A percentile compares a stretch with the other conserved stretches of the same genome.
phyloP scores from a whole-genome alignment of 2,113 vertebrate genomes.

The Oncorhynchus nerka region DNA sequence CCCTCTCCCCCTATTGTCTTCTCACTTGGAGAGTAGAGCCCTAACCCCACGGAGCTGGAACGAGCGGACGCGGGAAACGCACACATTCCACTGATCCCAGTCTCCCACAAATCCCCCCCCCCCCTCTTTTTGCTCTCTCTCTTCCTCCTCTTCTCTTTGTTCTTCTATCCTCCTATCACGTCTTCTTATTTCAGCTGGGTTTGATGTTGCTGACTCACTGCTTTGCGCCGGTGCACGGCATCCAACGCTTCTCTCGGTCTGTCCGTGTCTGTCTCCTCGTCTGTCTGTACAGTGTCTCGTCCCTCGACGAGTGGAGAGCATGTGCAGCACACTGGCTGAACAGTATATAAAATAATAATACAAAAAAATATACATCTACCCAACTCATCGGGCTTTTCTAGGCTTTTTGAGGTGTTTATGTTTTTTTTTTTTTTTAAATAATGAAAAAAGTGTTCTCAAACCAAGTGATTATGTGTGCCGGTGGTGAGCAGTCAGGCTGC shows the following conservation, averaged over 20 bases:
- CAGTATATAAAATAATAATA: too few species aligned
- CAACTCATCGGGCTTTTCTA: not conserved
- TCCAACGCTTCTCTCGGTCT: conserved; percentile 9
- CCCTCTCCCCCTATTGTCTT: not conserved
- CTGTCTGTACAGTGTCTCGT: not conserved
- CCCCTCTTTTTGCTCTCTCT: not conserved
- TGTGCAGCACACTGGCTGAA: not conserved
- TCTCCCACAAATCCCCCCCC: not conserved
- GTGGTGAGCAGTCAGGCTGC: not conserved
- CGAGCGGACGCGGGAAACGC: not conserved
- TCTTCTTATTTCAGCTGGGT: conserved; percentile 21
- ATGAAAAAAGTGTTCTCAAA: not conserved
- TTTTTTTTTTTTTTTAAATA: not conserved
- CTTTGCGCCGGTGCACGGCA: conserved; percentile 22
- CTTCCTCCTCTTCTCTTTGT: not conserved
- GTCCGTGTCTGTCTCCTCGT: not conserved
- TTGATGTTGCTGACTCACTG: conserved; percentile 13
- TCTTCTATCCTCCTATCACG: not conserved
- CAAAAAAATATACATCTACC: too few species aligned
- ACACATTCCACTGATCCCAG: not conserved
- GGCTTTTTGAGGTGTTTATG: not conserved
- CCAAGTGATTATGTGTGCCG: not conserved
- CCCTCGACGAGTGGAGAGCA: conserved; percentile 2
- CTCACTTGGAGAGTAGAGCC: not conserved
- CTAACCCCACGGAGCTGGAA: not conserved